These are phyloP conservation scores for Toxotes jaculatrix DNA, from an alignment of 2,113 vertebrate species.

Conservation along the genomic window DNA sequence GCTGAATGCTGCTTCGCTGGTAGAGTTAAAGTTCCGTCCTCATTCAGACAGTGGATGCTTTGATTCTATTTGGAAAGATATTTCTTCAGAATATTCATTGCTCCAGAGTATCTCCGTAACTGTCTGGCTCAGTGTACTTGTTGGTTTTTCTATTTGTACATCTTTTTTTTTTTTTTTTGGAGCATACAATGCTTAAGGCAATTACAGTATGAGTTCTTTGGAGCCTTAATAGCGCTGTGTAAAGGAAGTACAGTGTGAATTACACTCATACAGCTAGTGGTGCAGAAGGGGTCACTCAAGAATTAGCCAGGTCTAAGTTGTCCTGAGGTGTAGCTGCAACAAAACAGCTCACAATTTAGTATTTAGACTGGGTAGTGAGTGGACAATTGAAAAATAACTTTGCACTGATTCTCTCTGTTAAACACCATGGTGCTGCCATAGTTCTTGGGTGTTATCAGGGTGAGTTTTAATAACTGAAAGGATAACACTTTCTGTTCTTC, in stretches of 20 bases:
- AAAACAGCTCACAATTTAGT: background rate
- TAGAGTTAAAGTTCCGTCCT: constrained; percentile 51
- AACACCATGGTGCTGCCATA: background rate
- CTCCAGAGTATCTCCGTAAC: constrained; percentile 22
- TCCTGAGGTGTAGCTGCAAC: constrained; percentile 21
- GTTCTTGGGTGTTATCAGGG: constrained; percentile 11
- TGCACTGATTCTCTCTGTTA: constrained; percentile 9
- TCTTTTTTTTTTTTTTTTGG: background rate
- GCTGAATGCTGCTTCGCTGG: constrained; percentile 54
- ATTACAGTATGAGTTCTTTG: constrained; percentile 27
- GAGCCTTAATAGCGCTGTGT: constrained; percentile 6
- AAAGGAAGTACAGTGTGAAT: constrained; percentile 4
- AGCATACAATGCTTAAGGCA: constrained; percentile 5
- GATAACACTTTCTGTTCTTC: constrained; percentile 13
- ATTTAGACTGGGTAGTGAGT: constrained; percentile 2
- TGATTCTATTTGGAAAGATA: constrained; percentile 50
- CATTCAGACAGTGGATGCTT: constrained; percentile 25
- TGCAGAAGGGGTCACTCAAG: constrained; percentile 1
- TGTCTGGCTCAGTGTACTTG: constrained; percentile 7
- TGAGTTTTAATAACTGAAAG: constrained; percentile 21
- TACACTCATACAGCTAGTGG: constrained; percentile 13
- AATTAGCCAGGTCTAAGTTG: constrained; percentile 9
- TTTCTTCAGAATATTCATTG: constrained; percentile 36
- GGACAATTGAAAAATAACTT: background rate
- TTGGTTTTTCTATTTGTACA: constrained; percentile 39